Percentiles rank a stretch among this genome's conserved stretches.
Evolutionary conservation across 1,140 invertebrate species (phyloP).

Genomic region (Bombyx mori): DNA sequence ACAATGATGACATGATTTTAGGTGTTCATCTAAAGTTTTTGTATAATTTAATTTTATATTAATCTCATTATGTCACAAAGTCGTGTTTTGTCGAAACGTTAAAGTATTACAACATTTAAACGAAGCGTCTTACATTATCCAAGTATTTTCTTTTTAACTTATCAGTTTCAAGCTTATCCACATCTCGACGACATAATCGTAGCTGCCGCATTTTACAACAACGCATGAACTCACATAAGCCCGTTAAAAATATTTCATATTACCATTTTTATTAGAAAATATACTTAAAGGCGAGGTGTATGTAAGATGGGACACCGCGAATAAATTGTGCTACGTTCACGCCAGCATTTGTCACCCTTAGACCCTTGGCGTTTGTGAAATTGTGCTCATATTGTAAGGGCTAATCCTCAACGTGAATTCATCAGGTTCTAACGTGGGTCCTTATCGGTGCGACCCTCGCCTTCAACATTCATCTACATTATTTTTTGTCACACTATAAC

Average conservation of each 20-base stretch:
- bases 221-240: slow-evolving; percentile 3
- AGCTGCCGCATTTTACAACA: no score
- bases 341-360: slow-evolving; percentile 46
- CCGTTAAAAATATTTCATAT: slow-evolving; percentile 21
- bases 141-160: no score
- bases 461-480: slow-evolving; percentile 25
- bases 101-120: no score
- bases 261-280: slow-evolving; percentile 61
- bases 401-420: slow-evolving; percentile 57
- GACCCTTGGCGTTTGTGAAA: slow-evolving; percentile 46
- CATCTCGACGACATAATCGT: no score
- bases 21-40: no score
- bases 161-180: no score
- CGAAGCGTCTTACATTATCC: no score
- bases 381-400: slow-evolving; percentile 63
- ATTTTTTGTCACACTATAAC: slow-evolving; percentile 29
- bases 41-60: no score
- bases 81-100: no score
- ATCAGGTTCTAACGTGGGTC: slow-evolving; percentile 47
- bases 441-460: slow-evolving; percentile 39
- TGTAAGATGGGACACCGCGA: slow-evolving; percentile 15
- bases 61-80: no score
- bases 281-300: slow-evolving; percentile 23
- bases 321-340: slow-evolving; percentile 44
- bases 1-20: no score